Evolutionary conservation across 1,140 invertebrate genomes (phyloP), one percentile per base, ranked within the genome.

Genomic region (Pygmarrhopalites habei): DNA sequence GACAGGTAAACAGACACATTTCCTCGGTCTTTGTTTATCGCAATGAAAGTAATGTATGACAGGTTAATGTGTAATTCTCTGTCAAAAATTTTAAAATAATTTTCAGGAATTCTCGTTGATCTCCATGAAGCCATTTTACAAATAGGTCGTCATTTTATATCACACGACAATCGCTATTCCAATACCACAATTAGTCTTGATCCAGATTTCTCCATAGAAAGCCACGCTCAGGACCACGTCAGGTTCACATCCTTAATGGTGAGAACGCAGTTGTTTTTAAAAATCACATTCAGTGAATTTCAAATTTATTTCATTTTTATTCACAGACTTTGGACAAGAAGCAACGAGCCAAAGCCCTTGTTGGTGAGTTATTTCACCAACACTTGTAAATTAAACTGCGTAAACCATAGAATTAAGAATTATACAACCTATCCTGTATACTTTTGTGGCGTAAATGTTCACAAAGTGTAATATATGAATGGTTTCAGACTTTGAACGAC

Each of bases 141-240:
- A 82, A 86, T 96, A 49, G 88, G 89, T 43, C 79, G 90, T 47
- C 91, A 97, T 78, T 96, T 97, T 78, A 81, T 92, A 63, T 83
- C 86, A 66, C 77, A 85, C 25, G 88, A 91, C 77, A n/a, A n/a
- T n/a, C n/a, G n/a, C n/a, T n/a, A n/a, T n/a, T 85, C 86, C 55
- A 87, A 88, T 61, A 81, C 43, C n/a, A 74, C 85, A 72, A 82
- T 88, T n/a, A 81, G 81, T 56, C 79, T 96, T 28, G 84, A 89
- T 66, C 90, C 95, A 56, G 94, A 98, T 79, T 99, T 98, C 75
- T 87, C 84, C 53, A 90, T 93, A 82, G 93, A 98, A 73, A 94
- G 91, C 73, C 95, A 98, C 80, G 83, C 87, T 26, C 86, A 86
- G 72, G 96, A 99, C 77, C 87, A 95, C 76, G 89, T 95, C 70